These are phyloP conservation scores for Rhagoletis pomonella DNA, from an alignment of 1,140 invertebrate species.

Conservation along the genomic window DNA sequence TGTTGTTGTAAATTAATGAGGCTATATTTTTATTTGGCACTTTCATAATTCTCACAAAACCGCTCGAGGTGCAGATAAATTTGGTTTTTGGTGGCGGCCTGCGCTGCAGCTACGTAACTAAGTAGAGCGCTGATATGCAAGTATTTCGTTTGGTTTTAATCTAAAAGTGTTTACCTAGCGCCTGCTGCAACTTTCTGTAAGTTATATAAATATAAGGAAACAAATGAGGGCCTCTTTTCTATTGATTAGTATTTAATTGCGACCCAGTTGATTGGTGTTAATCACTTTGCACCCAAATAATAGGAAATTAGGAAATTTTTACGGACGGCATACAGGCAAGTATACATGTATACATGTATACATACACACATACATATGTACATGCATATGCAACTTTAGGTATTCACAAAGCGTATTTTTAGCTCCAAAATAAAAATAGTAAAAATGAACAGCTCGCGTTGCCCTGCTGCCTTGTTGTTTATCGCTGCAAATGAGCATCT, in stretches of 20 bases:
- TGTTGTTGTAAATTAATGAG: slow-evolving; percentile 27
- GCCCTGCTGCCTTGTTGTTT: too few relatives aligned
- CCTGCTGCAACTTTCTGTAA: neutral
- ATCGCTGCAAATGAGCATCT: neutral
- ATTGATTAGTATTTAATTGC: slow-evolving; percentile 5
- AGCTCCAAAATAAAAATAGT: neutral
- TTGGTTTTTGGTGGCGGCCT: slow-evolving; percentile 16
- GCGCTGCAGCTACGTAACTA: slow-evolving; percentile 15
- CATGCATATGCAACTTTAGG: neutral
- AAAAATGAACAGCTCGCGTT: neutral
- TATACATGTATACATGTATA: neutral
- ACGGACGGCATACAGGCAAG: neutral
- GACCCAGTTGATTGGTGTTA: slow-evolving; percentile 22
- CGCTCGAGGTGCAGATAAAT: neutral
- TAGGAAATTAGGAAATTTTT: slow-evolving; percentile 14
- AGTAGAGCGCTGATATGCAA: neutral
- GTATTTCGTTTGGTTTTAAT: slow-evolving; percentile 1
- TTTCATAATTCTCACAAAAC: slow-evolving; percentile 32
- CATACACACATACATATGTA: too few relatives aligned
- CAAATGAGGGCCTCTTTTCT: neutral
- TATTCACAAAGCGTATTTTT: neutral
- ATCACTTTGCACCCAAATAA: neutral
- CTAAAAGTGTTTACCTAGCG: too few relatives aligned
- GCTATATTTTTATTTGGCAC: slow-evolving; percentile 28
- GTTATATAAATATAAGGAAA: neutral